These are phyloP conservation scores for Cremastinae sp. DNA, from an alignment of 2,888 invertebrate species.

Conservation along the genomic window DNA sequence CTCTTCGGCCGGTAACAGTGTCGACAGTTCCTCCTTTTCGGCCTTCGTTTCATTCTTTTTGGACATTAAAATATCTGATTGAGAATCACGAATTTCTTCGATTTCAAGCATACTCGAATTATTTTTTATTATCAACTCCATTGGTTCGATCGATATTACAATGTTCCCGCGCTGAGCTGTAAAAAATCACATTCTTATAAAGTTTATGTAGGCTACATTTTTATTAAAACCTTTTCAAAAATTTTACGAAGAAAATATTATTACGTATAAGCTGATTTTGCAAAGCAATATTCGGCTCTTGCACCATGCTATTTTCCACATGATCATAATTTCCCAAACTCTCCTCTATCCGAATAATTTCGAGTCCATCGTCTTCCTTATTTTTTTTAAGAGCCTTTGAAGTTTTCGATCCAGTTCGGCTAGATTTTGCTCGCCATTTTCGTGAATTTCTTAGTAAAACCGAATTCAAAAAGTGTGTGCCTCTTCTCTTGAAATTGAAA, in stretches of 20 bases:
- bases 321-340: not conserved
- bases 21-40: not conserved
- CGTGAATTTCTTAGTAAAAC: not conserved
- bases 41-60: not conserved
- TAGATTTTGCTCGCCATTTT: slow-evolving; percentile 38
- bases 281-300: too few species aligned
- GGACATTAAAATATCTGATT: not conserved
- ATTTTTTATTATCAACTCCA: slow-evolving; percentile 17
- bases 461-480: slow-evolving; percentile 1
- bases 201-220: not conserved
- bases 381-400: slow-evolving; percentile 16
- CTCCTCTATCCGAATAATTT: not conserved
- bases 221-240: not conserved
- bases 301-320: too few species aligned
- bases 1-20: not conserved
- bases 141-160: not conserved
- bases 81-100: not conserved
- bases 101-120: slow-evolving; percentile 3
- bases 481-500: slow-evolving; percentile 21
- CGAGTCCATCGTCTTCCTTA: not conserved
- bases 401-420: slow-evolving; percentile 26
- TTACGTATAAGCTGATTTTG: too few species aligned
- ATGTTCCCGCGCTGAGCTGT: slow-evolving; percentile 17
- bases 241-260: too few species aligned
- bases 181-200: slow-evolving; percentile 3